Percentiles rank a stretch among this genome's conserved stretches.
phyloP scores from a whole-genome alignment of 1,140 invertebrate genomes.

The Conus ventricosus region DNA sequence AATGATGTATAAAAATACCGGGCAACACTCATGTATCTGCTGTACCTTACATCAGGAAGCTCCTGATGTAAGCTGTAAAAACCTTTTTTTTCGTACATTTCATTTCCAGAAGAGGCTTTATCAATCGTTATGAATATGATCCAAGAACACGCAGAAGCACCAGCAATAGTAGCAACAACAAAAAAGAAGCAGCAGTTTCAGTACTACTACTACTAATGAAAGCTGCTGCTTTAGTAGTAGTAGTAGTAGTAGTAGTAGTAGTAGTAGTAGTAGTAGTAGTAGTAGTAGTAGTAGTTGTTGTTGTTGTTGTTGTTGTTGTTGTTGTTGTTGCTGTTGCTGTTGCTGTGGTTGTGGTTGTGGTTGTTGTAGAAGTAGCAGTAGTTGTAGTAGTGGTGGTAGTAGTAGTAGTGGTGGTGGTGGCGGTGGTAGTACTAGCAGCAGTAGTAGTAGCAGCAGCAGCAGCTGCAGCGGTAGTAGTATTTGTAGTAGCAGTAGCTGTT shows the following conservation, averaged over 20 bases:
- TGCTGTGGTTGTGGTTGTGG: slow-evolving; percentile 3
- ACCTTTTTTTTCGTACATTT: too few relatives aligned
- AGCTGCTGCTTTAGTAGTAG: not conserved
- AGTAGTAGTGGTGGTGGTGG: slow-evolving; percentile 20
- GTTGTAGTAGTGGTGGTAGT: not conserved
- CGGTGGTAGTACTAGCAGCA: slow-evolving; percentile 4
- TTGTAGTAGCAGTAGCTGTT: slow-evolving; percentile 7
- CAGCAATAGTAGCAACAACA: not conserved
- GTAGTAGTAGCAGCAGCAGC: slow-evolving; percentile 29
- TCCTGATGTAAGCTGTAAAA: too few relatives aligned
- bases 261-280: slow-evolving; percentile 36
- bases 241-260: slow-evolving; percentile 34
- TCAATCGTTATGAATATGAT: too few relatives aligned
- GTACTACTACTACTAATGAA: not conserved
- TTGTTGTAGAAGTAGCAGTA: slow-evolving; percentile 27
- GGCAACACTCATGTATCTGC: too few relatives aligned
- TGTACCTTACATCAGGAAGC: too few relatives aligned
- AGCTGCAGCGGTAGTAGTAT: not conserved
- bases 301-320: not conserved
- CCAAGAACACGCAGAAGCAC: not conserved
- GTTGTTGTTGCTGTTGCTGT: not conserved
- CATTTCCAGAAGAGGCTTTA: too few relatives aligned
- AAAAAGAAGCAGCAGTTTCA: not conserved
- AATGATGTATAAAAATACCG: too few relatives aligned
- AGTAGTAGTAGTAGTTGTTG: slow-evolving; percentile 17